Percentiles rank a stretch among this genome's conserved stretches.
Conservation (phyloP, 2,113 vertebrate species). For the Bos taurus region DNA sequence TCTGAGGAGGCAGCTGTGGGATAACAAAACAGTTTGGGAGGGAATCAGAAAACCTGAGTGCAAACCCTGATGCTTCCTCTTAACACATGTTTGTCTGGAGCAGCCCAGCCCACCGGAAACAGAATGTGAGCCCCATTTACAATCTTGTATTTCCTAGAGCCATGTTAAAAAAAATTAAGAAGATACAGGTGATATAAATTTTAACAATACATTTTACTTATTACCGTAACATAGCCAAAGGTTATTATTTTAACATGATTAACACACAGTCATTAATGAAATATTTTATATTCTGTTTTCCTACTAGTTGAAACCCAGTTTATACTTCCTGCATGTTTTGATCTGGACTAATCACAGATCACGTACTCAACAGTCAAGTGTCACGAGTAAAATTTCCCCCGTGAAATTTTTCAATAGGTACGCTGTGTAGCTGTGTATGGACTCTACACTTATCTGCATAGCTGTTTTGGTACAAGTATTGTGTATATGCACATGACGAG, state of each 20-base stretch:
- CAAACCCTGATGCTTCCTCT: not conserved
- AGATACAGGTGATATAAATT: not conserved
- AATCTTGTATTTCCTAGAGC: not conserved
- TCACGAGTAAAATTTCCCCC: no score
- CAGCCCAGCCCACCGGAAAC: not conserved
- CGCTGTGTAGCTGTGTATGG: accelerated
- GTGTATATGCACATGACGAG: not conserved
- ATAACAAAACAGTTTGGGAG: not conserved
- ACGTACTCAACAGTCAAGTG: accelerated
- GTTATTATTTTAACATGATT: not conserved
- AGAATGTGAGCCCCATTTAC: not conserved
- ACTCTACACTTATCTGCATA: not conserved
- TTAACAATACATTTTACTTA: not conserved
- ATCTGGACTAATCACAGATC: not conserved
- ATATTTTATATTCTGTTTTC: not conserved
- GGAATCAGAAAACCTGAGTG: not conserved
- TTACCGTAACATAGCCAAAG: not conserved
- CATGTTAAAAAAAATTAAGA: not conserved
- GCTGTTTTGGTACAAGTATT: not conserved
- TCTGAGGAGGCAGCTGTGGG: not conserved
- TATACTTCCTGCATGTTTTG: not conserved
- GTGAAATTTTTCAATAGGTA: not conserved
- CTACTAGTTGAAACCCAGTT: not conserved
- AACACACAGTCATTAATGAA: not conserved
- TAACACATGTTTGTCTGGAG: not conserved